Conservation (phyloP, 2,888 invertebrate species). For the Ommatoiulus sabulosus region DNA sequence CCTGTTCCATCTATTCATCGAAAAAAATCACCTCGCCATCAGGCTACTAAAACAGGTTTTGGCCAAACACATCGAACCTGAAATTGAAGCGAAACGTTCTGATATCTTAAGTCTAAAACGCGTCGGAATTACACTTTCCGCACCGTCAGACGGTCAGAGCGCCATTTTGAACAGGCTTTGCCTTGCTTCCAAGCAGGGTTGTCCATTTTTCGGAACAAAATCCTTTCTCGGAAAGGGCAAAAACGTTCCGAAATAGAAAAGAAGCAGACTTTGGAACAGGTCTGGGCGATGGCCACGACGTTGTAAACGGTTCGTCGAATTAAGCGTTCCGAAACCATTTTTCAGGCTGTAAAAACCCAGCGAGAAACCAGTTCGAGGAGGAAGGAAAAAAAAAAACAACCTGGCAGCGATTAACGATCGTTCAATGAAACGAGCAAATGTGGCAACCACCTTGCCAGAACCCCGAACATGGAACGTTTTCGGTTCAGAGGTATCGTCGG, state of each 20-base stretch:
- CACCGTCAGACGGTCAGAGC: not conserved
- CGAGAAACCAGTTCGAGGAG: not conserved
- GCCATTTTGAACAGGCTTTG: conserved; percentile 3
- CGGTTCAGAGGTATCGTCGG: not conserved
- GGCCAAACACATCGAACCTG: too few relatives aligned
- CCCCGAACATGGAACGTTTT: not conserved
- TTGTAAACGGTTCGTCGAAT: not conserved
- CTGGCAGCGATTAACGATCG: not conserved
- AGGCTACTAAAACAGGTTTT: too few relatives aligned
- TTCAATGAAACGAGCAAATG: not conserved
- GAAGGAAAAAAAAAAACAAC: not conserved
- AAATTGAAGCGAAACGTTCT: too few relatives aligned
- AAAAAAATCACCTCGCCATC: too few relatives aligned
- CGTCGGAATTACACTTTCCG: too few relatives aligned
- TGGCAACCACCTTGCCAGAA: not conserved
- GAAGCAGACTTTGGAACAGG: not conserved
- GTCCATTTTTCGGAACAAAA: not conserved
- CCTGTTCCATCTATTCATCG: too few relatives aligned
- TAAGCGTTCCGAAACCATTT: not conserved
- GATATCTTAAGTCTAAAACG: too few relatives aligned
- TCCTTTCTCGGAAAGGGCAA: not conserved
- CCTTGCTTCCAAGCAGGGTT: not conserved
- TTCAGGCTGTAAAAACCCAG: not conserved
- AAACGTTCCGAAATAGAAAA: not conserved
- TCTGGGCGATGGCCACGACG: too few relatives aligned